These are phyloP conservation scores for Alouatta palliata DNA, from an alignment of 2,113 vertebrate genomes.

Conservation along the genomic window DNA sequence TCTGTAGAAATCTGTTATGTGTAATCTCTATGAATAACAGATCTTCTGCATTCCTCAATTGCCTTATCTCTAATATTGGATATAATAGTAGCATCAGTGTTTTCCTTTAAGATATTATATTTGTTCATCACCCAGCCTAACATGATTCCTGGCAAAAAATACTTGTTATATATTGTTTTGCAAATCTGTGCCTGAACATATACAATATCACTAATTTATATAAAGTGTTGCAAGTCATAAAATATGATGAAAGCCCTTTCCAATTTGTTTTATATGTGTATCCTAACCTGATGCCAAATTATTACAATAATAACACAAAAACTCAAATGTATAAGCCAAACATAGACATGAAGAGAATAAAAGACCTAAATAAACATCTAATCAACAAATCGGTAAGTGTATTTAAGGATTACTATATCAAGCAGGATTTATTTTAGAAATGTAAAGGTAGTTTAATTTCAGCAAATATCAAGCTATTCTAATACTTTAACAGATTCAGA, in stretches of 20 bases:
- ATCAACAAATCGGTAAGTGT: neutral
- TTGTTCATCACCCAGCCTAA: neutral
- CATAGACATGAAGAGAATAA: neutral
- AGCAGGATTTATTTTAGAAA: neutral
- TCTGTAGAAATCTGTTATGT: neutral
- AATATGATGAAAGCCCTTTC: neutral
- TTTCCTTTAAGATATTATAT: neutral
- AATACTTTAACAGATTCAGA: conserved; percentile 33
- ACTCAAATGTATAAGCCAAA: neutral
- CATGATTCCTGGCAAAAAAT: neutral
- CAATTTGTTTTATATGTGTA: neutral
- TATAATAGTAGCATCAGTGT: too few relatives aligned
- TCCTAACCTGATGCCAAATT: neutral
- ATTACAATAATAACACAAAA: neutral
- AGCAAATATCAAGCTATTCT: conserved; percentile 29
- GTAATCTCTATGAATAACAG: neutral
- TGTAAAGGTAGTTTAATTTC: neutral
- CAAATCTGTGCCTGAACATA: neutral
- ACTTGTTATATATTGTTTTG: neutral
- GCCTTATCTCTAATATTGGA: neutral
- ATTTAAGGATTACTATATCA: conserved; percentile 18
- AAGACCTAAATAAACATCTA: neutral
- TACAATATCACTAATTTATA: neutral
- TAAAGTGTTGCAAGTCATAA: neutral
- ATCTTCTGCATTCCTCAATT: neutral